These are phyloP conservation scores for Chrysogorgia sp. DNA, from an alignment of 92 coral and sea anemone species.

Conservation along the genomic window DNA sequence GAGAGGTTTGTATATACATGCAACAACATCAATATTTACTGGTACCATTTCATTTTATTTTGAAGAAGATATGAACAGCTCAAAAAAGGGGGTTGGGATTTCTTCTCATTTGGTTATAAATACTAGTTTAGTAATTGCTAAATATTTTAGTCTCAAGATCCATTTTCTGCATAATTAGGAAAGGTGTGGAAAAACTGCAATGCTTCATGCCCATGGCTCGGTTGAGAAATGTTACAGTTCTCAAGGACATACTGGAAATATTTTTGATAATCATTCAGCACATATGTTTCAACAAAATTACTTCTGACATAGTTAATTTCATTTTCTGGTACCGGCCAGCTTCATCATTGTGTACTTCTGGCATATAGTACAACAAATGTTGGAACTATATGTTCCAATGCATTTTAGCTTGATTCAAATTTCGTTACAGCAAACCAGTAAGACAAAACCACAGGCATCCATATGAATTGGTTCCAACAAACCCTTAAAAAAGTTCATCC, in stretches of 20 bases:
- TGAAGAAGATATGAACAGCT: too few relatives aligned
- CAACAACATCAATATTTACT: too few relatives aligned
- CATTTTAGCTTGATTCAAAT: constrained; percentile 28
- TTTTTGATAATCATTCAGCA: constrained; percentile 42
- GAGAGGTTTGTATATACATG: too few relatives aligned
- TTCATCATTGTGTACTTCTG: constrained; percentile 48
- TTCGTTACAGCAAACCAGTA: constrained; percentile 22
- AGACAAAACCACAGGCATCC: constrained; percentile 39
- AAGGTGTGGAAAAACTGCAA: constrained; percentile 24
- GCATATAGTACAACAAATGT: constrained; percentile 45
- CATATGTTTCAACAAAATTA: constrained; percentile 30
- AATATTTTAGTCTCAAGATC: too few relatives aligned
- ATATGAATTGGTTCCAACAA: constrained; percentile 7
- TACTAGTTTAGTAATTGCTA: too few relatives aligned
- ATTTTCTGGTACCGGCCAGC: constrained; percentile 42
- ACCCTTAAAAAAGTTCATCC: constrained; percentile 39
- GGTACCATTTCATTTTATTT: too few relatives aligned
- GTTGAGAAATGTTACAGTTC: too few relatives aligned
- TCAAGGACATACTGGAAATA: constrained; percentile 56
- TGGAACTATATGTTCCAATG: constrained; percentile 36
- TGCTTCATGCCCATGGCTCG: constrained; percentile 18
- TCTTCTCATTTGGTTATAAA: too few relatives aligned
- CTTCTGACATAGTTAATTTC: constrained; percentile 27
- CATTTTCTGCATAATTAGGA: not conserved
- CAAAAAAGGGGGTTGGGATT: too few relatives aligned